Conservation (phyloP, 2,888 invertebrate genomes). For the Tetragonula carbonaria region DNA sequence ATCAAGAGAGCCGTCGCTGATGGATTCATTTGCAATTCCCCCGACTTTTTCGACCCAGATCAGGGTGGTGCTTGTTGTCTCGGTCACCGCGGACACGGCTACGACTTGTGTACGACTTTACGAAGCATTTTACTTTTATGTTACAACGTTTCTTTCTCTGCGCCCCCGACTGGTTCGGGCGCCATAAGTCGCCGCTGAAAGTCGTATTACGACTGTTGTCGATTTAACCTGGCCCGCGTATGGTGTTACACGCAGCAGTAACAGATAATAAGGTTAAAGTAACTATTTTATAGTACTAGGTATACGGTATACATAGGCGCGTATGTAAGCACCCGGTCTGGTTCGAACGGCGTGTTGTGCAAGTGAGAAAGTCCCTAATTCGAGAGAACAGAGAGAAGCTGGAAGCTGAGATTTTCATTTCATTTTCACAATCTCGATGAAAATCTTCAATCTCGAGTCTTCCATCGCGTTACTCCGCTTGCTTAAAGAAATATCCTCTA, state of each 20-base stretch:
- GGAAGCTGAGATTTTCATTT: too few relatives aligned
- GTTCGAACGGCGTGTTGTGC: not conserved
- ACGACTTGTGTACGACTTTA: constrained; percentile 17
- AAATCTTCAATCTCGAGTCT: too few relatives aligned
- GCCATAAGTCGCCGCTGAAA: not conserved
- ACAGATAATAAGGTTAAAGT: constrained; percentile 12
- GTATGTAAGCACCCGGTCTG: not conserved
- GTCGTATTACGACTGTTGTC: constrained; percentile 4
- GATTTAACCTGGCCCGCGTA: constrained; percentile 5
- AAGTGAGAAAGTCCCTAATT: not conserved
- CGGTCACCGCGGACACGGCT: not conserved
- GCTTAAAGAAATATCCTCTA: not conserved
- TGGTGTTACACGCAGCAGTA: not conserved
- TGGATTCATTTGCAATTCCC: constrained; percentile 56
- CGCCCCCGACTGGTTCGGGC: constrained; percentile 8
- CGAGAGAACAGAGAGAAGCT: not conserved
- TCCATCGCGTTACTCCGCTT: not conserved
- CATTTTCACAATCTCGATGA: too few relatives aligned
- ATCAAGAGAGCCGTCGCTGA: constrained; percentile 33
- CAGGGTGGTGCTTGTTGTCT: constrained; percentile 10
- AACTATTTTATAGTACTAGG: not conserved
- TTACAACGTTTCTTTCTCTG: constrained; percentile 3
- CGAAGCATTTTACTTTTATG: constrained; percentile 32
- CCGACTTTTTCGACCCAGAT: constrained; percentile 37
- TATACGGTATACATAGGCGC: not conserved